Evolutionary conservation across 2,888 invertebrate genomes (phyloP).

Genomic region (Oscheius onirici): DNA sequence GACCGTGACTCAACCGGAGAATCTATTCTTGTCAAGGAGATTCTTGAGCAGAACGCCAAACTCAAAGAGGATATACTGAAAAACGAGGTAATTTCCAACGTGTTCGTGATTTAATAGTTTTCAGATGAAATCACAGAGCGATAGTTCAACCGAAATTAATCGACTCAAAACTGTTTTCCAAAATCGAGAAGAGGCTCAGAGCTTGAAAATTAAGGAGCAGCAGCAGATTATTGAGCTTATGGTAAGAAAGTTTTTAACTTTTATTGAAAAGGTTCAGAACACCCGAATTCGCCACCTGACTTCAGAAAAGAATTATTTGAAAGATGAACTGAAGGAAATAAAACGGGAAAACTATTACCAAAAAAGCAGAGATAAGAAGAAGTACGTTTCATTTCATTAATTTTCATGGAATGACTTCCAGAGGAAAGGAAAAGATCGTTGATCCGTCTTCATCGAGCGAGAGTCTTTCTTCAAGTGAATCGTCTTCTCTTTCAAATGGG

Average conservation of each 20-base stretch:
- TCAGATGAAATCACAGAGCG: not conserved
- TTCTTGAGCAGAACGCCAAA: constrained; percentile 5
- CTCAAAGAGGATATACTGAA: constrained; percentile 11
- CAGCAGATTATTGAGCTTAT: constrained; percentile 26
- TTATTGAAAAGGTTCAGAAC: not conserved
- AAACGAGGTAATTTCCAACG: not conserved
- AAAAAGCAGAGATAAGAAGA: not conserved
- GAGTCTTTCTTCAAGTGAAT: not conserved
- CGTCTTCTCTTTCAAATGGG: constrained; percentile 16
- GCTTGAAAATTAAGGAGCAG: constrained; percentile 20
- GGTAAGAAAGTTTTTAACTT: not conserved
- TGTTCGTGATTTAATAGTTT: not conserved
- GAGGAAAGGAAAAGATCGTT: not conserved
- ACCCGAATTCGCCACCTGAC: not conserved
- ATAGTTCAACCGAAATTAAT: not conserved
- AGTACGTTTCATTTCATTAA: too few relatives aligned
- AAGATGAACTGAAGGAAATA: constrained; percentile 3
- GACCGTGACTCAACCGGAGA: constrained; percentile 2
- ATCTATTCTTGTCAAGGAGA: constrained; percentile 8
- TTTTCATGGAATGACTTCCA: not conserved
- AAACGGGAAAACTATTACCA: constrained; percentile 1
- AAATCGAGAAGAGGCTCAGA: constrained; percentile 13
- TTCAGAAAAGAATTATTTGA: constrained; percentile 1
- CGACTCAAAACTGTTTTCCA: not conserved
- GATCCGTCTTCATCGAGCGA: not conserved